Conservation (phyloP, 2,888 invertebrate genomes). For the Argyresthia albistria region DNA sequence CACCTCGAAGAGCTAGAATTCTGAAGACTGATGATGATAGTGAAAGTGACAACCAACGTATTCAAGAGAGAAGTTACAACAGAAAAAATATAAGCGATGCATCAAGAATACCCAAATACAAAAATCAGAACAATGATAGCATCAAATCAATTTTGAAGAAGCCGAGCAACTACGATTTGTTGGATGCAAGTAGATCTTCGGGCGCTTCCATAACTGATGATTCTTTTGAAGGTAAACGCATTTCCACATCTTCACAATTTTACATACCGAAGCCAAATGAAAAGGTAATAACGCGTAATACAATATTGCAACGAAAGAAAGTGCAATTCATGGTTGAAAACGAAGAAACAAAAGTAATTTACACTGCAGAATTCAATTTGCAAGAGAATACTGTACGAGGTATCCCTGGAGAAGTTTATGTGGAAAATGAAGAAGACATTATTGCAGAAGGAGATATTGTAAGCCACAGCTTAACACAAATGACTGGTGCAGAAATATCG, state of each 20-base stretch:
- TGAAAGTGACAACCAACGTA: constrained; percentile 60
- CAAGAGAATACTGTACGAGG: constrained; percentile 37
- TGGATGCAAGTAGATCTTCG: constrained; percentile 32
- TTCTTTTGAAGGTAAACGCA: constrained; percentile 37
- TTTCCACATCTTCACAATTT: constrained; percentile 66
- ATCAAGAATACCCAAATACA: constrained; percentile 36
- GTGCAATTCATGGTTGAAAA: constrained; percentile 82
- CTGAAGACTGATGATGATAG: constrained; percentile 61
- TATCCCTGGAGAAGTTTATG: constrained; percentile 20
- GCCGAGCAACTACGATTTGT: constrained; percentile 52
- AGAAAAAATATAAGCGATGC: constrained; percentile 35
- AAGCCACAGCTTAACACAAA: constrained; percentile 36
- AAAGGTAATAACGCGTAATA: constrained; percentile 37
- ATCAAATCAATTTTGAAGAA: constrained; percentile 76
- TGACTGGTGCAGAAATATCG: constrained; percentile 21
- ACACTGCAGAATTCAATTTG: constrained; percentile 60
- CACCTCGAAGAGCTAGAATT: constrained; percentile 70
- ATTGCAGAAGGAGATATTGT: constrained; percentile 52
- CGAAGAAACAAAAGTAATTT: constrained; percentile 65
- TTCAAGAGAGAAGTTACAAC: constrained; percentile 37
- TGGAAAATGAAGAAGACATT: constrained; percentile 39
- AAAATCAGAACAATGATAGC: constrained; percentile 44
- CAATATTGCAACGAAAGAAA: constrained; percentile 72
- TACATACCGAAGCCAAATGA: constrained; percentile 74
- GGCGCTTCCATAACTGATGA: constrained; percentile 20